Evolutionary conservation across 2,113 vertebrate species (phyloP).

Genomic region (Candoia aspera): DNA sequence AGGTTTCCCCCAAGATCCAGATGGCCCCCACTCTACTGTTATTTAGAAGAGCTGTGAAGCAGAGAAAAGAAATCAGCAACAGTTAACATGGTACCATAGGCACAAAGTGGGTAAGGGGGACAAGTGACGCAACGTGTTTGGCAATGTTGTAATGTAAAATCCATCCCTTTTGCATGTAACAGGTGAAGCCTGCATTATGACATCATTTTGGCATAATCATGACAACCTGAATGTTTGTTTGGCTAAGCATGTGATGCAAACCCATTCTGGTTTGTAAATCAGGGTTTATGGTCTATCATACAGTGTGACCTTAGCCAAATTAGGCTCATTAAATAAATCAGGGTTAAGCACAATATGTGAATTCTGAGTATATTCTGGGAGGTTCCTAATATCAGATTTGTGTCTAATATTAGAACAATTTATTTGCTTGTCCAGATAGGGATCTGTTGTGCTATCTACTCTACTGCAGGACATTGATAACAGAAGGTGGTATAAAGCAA

Average conservation of each 20-base stretch:
- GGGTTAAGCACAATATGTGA: not conserved
- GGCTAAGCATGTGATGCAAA: not conserved
- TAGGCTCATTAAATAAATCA: not conserved
- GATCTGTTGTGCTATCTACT: not conserved
- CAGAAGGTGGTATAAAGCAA: not conserved
- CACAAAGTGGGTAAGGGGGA: not conserved
- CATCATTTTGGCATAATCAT: not conserved
- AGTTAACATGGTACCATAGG: not conserved
- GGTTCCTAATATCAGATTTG: not conserved
- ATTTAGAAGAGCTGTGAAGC: not conserved
- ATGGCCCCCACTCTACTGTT: not conserved
- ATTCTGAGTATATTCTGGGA: not conserved
- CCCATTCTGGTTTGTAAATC: not conserved
- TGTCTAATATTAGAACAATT: not conserved
- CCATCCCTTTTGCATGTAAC: not conserved
- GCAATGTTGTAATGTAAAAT: not conserved
- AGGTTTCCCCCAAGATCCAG: too few relatives aligned
- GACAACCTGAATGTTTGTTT: not conserved
- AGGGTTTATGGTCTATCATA: not conserved
- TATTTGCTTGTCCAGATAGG: not conserved
- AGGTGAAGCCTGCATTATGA: not conserved
- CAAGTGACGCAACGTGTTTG: not conserved
- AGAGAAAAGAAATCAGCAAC: not conserved
- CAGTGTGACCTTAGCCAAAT: not conserved
- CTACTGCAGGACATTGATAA: not conserved